Evolutionary conservation across 2,113 vertebrate species (phyloP), one percentile per base, ranked within the genome.

Genomic region (Dasyprocta punctata): DNA sequence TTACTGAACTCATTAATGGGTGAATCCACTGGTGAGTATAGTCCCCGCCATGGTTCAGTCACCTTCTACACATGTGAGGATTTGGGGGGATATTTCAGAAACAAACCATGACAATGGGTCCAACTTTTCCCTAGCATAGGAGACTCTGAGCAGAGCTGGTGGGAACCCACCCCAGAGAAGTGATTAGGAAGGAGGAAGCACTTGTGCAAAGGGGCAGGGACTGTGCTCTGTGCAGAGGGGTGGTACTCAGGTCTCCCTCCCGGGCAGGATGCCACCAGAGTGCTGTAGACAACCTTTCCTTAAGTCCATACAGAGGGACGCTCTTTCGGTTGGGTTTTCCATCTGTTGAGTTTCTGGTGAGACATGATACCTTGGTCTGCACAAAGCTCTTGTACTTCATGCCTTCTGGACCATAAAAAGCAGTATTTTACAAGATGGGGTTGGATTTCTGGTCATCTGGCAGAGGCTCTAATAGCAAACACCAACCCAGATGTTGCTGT

Each of bases 101-200:
- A 41, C 13, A 44, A 75, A 28, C 24, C 3, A 10, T 24, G 3
- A 47, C 10, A 5, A 5, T 36, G 56, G 30, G 33, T 11, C 41
- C 14, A 22, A 30, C 13, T 30, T 73, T 26, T 38, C 63, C 20
- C 38, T 58, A 60, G 24, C 38, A 49, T 1, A 17, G 41, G 2
- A 67, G 60, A 8, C 56, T 80, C 60, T 78, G 28, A 10, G 56
- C 13, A 16, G 12, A 81, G 10, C 60, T 61, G 38, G 36, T 7
- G 19, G 30, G 58, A 61, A 14, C 16, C 26, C 38, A 65, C 6
- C 4, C 9, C 52, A 8, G 13, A 71, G 61, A 60, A 9, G 24
- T 10, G 5, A 52, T 14, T 0, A 0, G 0, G 24, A 2, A 58
- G 58, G 47, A 49, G 44, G 69, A 17, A 77, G 67, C 5, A 2